Evolutionary conservation across 2,797 vertebrate species (phyloP).

Genomic region (Clarias pachynema): DNA sequence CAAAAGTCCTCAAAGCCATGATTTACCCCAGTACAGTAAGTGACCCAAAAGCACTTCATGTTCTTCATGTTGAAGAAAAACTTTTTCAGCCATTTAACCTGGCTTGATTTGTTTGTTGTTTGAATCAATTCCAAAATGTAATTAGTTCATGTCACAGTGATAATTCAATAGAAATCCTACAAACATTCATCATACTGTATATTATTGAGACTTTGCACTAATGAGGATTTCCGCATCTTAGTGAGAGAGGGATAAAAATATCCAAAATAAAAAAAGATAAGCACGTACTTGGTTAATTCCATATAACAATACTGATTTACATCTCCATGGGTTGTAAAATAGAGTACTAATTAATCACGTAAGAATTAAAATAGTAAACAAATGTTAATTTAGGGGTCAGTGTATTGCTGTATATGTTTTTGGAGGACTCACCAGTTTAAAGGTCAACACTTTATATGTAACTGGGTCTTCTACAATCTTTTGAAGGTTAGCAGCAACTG

Average conservation of each 20-base stretch:
- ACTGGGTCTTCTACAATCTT: constrained; percentile 97
- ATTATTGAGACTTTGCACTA: not conserved
- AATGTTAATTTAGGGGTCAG: not conserved
- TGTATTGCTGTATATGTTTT: constrained; percentile 17
- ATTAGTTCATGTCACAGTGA: not conserved
- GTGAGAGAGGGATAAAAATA: not conserved
- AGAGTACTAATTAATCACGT: not conserved
- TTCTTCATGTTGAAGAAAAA: not conserved
- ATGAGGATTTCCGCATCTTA: not conserved
- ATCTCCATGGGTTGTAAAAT: not conserved
- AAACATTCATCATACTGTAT: not conserved
- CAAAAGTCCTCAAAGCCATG: not conserved
- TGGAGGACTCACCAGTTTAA: constrained; percentile 92
- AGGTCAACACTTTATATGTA: constrained; percentile 95
- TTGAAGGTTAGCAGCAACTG: constrained; percentile 99
- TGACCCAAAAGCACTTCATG: not conserved
- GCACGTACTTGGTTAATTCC: not conserved
- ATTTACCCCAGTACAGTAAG: not conserved
- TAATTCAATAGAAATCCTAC: not conserved
- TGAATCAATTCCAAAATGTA: not conserved
- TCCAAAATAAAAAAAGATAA: not conserved
- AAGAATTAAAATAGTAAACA: not conserved
- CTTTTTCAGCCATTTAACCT: not conserved
- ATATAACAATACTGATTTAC: not conserved
- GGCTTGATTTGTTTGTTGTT: not conserved